A percentile compares a stretch with the other conserved stretches of the same genome.
These are phyloP conservation scores for Spea multiplicata DNA, from an alignment of 2,113 vertebrate species.

Conservation along the genomic window DNA sequence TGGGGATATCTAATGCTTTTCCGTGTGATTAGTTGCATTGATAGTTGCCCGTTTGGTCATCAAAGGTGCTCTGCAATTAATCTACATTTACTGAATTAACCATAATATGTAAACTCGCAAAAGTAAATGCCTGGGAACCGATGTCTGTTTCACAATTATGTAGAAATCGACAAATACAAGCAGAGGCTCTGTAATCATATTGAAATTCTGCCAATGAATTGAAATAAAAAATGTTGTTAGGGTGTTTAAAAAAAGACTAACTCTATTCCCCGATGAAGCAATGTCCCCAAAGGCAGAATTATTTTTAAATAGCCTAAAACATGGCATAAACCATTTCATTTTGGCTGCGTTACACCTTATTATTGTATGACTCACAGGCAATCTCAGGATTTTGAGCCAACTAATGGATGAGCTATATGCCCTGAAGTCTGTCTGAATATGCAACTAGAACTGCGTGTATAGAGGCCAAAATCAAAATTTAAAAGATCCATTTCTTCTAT, in stretches of 20 bases:
- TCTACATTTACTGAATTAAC: neutral
- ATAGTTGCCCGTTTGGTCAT: no score
- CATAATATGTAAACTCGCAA: neutral
- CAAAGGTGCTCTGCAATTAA: no score
- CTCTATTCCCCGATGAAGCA: slow-evolving; percentile 40
- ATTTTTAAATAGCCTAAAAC: slow-evolving; percentile 27
- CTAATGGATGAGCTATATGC: slow-evolving; percentile 35
- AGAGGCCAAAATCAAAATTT: slow-evolving; percentile 24
- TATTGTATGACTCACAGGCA: slow-evolving; percentile 4
- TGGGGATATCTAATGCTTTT: neutral
- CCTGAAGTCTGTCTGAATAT: slow-evolving; percentile 35
- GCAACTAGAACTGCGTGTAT: neutral
- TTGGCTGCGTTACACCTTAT: slow-evolving; percentile 3
- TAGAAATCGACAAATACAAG: neutral
- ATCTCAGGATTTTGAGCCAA: fast-evolving
- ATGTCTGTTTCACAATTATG: neutral
- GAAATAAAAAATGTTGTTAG: slow-evolving; percentile 52
- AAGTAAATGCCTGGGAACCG: neutral
- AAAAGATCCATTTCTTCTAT: slow-evolving; percentile 13
- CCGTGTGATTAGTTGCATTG: no score
- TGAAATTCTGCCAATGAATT: slow-evolving; percentile 49
- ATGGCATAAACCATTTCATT: slow-evolving; percentile 2
- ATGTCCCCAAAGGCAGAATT: slow-evolving; percentile 34
- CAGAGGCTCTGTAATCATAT: slow-evolving; percentile 10
- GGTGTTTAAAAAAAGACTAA: slow-evolving; percentile 45